Evolutionary conservation across 64 coral and sea anemone genomes (phyloP).

Genomic region (Platygyra sinensis): DNA sequence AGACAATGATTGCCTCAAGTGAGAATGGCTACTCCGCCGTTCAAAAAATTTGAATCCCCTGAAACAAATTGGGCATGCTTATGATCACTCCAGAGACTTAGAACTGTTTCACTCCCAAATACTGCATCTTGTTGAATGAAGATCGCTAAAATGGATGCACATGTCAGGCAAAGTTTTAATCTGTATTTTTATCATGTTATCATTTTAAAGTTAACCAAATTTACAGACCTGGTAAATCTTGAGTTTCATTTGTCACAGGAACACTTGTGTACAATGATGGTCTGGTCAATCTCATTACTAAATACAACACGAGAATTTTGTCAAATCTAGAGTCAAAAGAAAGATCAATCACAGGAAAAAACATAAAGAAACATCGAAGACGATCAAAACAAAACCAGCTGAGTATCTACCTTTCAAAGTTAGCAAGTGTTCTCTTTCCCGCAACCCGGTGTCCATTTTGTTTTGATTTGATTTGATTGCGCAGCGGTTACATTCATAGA

Average conservation of each 20-base stretch:
- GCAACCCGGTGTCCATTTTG: slow-evolving; percentile 77
- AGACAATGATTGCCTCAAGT: too few relatives aligned
- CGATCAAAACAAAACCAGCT: neutral
- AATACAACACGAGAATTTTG: neutral
- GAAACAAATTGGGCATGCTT: too few relatives aligned
- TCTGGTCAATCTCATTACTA: slow-evolving; percentile 93
- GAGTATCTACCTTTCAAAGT: slow-evolving; percentile 77
- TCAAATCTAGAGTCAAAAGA: neutral
- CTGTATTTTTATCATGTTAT: neutral
- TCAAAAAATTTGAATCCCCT: too few relatives aligned
- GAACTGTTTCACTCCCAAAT: too few relatives aligned
- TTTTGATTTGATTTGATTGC: neutral
- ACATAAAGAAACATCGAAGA: neutral
- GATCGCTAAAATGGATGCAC: too few relatives aligned
- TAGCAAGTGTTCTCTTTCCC: slow-evolving; percentile 84
- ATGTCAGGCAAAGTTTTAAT: neutral
- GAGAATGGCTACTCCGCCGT: too few relatives aligned
- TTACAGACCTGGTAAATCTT: slow-evolving; percentile 79
- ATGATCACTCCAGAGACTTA: too few relatives aligned
- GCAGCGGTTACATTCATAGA: neutral
- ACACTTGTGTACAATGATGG: slow-evolving; percentile 85
- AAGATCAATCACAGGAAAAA: too few relatives aligned
- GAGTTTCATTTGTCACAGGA: slow-evolving; percentile 75
- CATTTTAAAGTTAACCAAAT: neutral
- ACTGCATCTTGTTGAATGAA: too few relatives aligned